Evolutionary conservation across 2,113 vertebrate species (phyloP), one percentile per base, ranked within the genome.

Genomic region (Podocnemis expansa): DNA sequence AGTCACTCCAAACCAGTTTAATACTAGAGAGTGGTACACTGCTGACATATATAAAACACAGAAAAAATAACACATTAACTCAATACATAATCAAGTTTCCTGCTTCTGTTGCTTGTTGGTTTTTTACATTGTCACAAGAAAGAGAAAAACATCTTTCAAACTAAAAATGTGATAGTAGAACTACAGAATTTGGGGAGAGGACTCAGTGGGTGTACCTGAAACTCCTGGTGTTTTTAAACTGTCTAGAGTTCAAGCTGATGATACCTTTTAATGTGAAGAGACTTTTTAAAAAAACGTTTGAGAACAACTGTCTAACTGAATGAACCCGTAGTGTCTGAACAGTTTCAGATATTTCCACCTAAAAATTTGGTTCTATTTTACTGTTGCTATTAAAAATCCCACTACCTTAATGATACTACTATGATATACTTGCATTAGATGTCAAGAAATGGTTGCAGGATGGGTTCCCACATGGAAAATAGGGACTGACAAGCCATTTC

Each of bases 401-500:
- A 22, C 29, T 60, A 31, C 29, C 25, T 12, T 80, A 70, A 85
- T 45, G 24, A 25, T 2, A 17, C 6, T 1, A 24, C 16, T 16
- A 2, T 45, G 43, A 45, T 27, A 76, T 25, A 45, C 41, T 45
- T 76, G 43, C 12, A 43, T 45, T 45, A 45, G 43, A 17, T 8
- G n/a, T 8, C 19, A 81, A 12, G 1, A 5, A 90, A 82, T 25
- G n/a, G 25, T 34, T 58, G 56, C 52, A 84, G 29, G 8, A 47
- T 56, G 34, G 8, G 5, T 5, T 91, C 21, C 63, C 56, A 86
- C 29, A 31, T 80, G 89, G 63, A 8, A 38, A 34, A 45, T 63
- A 63, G 2, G 0, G 0, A 3, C 21, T 75, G 27, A 67, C 13
- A 22, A 38, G 29, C 34, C n/a, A 21, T 70, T 70, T 70, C n/a